Evolutionary conservation across 2,113 vertebrate species (phyloP).

Genomic region (Ciconia stormi): DNA sequence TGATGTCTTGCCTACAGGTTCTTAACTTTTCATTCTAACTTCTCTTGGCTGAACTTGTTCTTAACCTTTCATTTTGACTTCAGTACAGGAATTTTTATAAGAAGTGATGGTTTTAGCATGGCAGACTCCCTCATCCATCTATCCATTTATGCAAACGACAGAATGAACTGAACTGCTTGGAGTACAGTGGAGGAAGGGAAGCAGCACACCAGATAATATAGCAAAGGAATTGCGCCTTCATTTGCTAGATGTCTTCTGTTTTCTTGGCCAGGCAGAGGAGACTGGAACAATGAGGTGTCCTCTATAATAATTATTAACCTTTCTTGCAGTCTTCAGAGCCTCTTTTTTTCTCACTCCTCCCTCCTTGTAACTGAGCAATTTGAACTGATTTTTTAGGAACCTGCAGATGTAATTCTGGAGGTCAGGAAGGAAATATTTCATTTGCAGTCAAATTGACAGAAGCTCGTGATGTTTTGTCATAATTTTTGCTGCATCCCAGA

Average conservation of each 20-base stretch:
- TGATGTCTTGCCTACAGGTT: neutral
- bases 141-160: neutral
- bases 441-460: neutral
- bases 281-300: neutral
- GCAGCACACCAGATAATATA: neutral
- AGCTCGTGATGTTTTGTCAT: neutral
- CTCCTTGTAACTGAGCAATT: neutral
- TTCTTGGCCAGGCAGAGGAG: neutral
- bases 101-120: neutral
- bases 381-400: neutral
- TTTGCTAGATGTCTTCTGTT: neutral
- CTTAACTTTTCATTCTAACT: neutral
- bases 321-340: neutral
- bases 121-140: neutral
- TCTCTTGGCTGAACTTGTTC: neutral
- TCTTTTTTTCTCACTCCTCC: neutral
- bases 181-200: neutral
- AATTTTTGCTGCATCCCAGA: neutral
- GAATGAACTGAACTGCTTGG: neutral
- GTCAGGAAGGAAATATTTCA: neutral
- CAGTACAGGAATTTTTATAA: neutral
- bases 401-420: neutral
- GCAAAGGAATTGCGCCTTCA: neutral
- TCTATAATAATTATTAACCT: neutral
- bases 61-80: neutral